A percentile compares a stretch with the other conserved stretches of the same genome.
Evolutionary conservation across 1,140 invertebrate species (phyloP).

Genomic region (Drosophila lacteicornis): DNA sequence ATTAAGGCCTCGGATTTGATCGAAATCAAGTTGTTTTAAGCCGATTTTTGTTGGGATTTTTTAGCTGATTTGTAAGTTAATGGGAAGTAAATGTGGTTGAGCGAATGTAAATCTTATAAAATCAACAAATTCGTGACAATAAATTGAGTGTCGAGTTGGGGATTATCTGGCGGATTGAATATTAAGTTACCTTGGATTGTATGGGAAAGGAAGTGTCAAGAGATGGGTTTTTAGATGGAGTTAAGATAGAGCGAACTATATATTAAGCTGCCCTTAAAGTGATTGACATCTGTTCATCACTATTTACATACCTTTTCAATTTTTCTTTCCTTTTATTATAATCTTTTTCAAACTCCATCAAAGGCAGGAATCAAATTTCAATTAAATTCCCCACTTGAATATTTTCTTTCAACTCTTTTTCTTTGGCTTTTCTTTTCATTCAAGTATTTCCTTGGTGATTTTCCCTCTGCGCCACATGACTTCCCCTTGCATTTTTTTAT

Average conservation of each 20-base stretch:
- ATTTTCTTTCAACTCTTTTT: constrained; percentile 27
- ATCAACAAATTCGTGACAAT: constrained; percentile 26
- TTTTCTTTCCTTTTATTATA: neutral
- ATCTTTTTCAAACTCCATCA: neutral
- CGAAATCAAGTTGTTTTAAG: constrained; percentile 41
- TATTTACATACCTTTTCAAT: neutral
- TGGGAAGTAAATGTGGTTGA: constrained; percentile 19
- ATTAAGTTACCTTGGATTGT: constrained; percentile 2
- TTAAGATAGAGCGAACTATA: neutral
- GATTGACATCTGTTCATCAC: neutral
- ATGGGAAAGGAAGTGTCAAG: neutral
- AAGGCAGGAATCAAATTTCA: constrained; percentile 34
- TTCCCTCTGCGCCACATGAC: constrained; percentile 29
- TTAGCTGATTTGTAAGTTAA: constrained; percentile 23
- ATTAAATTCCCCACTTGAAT: constrained; percentile 12
- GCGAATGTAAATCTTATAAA: constrained; percentile 35
- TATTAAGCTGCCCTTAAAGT: no score
- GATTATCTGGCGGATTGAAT: constrained; percentile 10
- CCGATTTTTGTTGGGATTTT: constrained; percentile 15
- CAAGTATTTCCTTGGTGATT: constrained; percentile 1
- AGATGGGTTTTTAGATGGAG: neutral
- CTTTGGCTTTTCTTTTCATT: neutral
- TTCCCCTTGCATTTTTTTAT: neutral
- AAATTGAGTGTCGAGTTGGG: constrained; percentile 16
- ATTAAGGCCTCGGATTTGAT: constrained; percentile 28